Evolutionary conservation across 1,140 invertebrate genomes (phyloP), one percentile per base, ranked within the genome.

Genomic region (Euschistus heros): DNA sequence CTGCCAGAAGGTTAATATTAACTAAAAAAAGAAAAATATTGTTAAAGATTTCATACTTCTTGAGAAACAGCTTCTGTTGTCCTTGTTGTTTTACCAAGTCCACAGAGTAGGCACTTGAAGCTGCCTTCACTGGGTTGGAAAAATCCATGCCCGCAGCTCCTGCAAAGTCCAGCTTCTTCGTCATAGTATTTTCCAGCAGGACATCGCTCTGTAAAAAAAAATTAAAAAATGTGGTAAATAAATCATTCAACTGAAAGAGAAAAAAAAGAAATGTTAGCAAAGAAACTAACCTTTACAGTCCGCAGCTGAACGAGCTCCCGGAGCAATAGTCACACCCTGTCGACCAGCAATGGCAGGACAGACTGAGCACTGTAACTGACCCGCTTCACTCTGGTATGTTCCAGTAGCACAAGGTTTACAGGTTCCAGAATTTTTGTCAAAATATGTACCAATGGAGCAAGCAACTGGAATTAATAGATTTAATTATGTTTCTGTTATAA

Each of bases 361-460:
- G 14, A 86, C 79, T 64, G 84, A 89, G 75, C 94, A 97, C 72
- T 89, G 86, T 52, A 88, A 73, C 76, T 96, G 91, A 2, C 94
- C 95, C 2, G 89, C 84, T 76, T 94, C 89, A 69, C 94, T 93
- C 77, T 98, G 95, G 75, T 97, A 99, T 0, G 85, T 89, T 62
- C 95, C 95, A 50, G 88, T 76, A 0, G 90, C 86, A 74, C 96
- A 99, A 5, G 86, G 84, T 17, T 85, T 75, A 73, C 96, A 98
- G 22, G 81, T 83, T 69, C 86, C 84, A 26, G 82, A 86, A 8
- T 82, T 80, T 37, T 80, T 79, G 69, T 94, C 84, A 73, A 89
- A 94, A 78, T 82, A 97, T 2, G 90, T 92, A 61, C 96, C 96
- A 68, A 94, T 84, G 42, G 94, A 87, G 75, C 96, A 99, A 26